These are phyloP conservation scores for Eupithecia abbreviata DNA, from an alignment of 2,888 invertebrate genomes.

Conservation along the genomic window DNA sequence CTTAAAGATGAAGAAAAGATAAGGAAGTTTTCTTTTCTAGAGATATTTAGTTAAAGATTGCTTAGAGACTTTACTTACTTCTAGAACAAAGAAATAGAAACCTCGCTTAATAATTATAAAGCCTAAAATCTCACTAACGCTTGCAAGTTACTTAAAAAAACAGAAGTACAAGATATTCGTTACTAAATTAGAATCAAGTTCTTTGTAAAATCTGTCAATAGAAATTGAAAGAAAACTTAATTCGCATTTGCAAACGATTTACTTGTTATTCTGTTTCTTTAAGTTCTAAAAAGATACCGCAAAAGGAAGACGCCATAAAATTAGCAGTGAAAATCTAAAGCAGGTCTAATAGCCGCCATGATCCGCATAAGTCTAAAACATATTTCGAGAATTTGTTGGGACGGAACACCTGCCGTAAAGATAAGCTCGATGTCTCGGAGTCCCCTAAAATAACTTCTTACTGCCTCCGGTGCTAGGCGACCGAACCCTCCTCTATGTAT, in stretches of 20 bases:
- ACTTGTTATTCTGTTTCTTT: too few species aligned
- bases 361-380: slow-evolving; percentile 78
- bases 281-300: too few species aligned
- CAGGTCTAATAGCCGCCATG: slow-evolving; percentile 54
- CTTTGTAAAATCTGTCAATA: neutral
- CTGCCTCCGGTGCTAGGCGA: slow-evolving; percentile 81
- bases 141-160: neutral
- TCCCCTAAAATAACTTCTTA: slow-evolving; percentile 83
- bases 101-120: neutral
- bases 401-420: slow-evolving; percentile 83
- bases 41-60: too few species aligned
- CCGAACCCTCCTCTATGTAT: slow-evolving; percentile 58
- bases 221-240: neutral
- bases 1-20: neutral
- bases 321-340: slow-evolving; percentile 27
- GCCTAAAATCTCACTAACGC: neutral
- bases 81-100: neutral
- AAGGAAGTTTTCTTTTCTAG: neutral
- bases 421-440: slow-evolving; percentile 82
- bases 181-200: neutral
- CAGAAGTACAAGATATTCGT: neutral
- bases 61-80: neutral
- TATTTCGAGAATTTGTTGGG: slow-evolving; percentile 81
- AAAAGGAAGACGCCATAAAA: slow-evolving; percentile 14
- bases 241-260: too few species aligned